Conservation (phyloP, 2,797 vertebrate genomes). For the Coranthus polyacanthus region DNA sequence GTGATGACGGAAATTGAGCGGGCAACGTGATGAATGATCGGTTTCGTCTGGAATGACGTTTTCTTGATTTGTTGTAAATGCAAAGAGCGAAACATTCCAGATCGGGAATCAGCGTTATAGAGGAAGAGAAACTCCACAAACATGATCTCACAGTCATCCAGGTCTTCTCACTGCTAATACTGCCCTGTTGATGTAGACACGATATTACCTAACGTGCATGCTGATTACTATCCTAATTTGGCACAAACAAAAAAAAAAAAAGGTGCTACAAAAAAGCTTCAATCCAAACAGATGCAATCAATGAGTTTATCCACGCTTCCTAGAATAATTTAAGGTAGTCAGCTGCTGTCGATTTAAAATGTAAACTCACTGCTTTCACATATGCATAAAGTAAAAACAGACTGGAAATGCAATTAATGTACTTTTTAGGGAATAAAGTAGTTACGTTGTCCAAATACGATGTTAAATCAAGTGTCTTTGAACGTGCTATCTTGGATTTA, state of each 20-base stretch:
- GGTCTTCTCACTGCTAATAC: slow-evolving; percentile 72
- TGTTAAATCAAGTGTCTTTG: slow-evolving; percentile 26
- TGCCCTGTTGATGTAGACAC: slow-evolving; percentile 76
- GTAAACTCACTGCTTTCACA: slow-evolving; percentile 55
- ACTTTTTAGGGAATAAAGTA: slow-evolving; percentile 11
- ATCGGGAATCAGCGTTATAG: slow-evolving; percentile 31
- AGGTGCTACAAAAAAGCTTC: slow-evolving; percentile 26
- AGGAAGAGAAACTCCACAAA: slow-evolving; percentile 50
- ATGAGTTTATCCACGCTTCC: slow-evolving; percentile 51
- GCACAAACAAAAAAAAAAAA: slow-evolving; percentile 34
- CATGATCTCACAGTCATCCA: slow-evolving; percentile 52
- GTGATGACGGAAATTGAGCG: slow-evolving; percentile 60
- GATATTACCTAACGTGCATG: slow-evolving; percentile 75
- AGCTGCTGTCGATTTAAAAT: slow-evolving; percentile 44
- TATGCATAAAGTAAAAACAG: slow-evolving; percentile 42
- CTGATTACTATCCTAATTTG: slow-evolving; percentile 55
- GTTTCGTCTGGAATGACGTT: slow-evolving; percentile 22
- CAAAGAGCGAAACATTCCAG: slow-evolving; percentile 3
- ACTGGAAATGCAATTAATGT: slow-evolving; percentile 7
- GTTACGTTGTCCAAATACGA: slow-evolving; percentile 34
- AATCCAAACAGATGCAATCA: slow-evolving; percentile 35
- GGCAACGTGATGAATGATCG: slow-evolving; percentile 3
- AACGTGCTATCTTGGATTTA: not conserved
- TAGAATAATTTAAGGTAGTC: slow-evolving; percentile 54
- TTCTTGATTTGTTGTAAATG: slow-evolving; percentile 11